These are phyloP conservation scores for Bergia sp. DNA, from an alignment of 92 coral and sea anemone genomes.

Conservation along the genomic window DNA sequence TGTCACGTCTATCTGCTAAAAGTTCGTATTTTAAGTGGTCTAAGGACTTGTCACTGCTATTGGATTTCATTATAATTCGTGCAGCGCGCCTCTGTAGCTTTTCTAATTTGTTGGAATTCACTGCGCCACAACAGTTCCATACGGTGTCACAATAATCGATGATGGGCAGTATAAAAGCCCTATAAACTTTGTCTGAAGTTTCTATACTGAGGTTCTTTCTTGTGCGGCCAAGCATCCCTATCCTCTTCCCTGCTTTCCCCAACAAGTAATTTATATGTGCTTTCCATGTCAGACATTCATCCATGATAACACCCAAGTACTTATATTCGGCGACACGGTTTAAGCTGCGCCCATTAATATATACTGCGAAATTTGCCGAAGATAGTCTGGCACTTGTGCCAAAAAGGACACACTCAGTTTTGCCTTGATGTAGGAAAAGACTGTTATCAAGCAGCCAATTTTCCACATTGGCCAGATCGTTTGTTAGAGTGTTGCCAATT, in stretches of 20 bases:
- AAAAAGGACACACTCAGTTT: conserved; percentile 45
- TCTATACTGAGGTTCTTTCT: conserved; percentile 51
- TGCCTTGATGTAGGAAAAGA: conserved; percentile 43
- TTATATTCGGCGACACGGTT: conserved; percentile 16
- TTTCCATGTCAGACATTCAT: conserved; percentile 42
- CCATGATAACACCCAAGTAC: conserved; percentile 45
- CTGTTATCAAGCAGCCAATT: conserved; percentile 44
- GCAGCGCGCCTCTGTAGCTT: conserved; percentile 59
- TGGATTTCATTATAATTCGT: conserved; percentile 34
- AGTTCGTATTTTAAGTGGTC: conserved; percentile 16
- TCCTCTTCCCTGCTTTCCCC: conserved; percentile 39
- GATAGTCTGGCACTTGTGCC: conserved; percentile 35
- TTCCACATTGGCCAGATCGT: conserved; percentile 36
- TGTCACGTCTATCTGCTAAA: no score
- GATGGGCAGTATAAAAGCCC: conserved; percentile 49
- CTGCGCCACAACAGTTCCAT: conserved; percentile 53
- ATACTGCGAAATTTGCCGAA: conserved; percentile 13
- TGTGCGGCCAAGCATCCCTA: conserved; percentile 56
- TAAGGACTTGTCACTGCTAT: conserved; percentile 49
- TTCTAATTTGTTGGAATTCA: conserved; percentile 40
- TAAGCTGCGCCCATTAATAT: not conserved
- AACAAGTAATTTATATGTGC: conserved; percentile 32
- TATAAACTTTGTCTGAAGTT: conserved; percentile 42
- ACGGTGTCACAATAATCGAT: conserved; percentile 45
- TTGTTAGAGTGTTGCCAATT: conserved; percentile 15